Conservation (phyloP, 2,113 vertebrate species). For the Junco hyemalis region DNA sequence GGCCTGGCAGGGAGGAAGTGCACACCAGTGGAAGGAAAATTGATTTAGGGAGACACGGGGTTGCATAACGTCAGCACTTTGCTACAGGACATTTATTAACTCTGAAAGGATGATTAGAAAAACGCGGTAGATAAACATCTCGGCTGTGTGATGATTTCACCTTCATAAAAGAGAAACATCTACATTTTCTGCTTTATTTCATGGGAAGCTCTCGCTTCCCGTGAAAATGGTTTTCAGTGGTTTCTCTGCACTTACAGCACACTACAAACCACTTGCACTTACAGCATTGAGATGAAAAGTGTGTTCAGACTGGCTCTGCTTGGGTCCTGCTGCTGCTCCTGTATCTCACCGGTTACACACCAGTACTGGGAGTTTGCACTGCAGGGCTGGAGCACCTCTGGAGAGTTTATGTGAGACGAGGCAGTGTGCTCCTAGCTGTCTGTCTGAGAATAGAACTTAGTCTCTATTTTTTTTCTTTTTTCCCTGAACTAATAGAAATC, state of each 20-base stretch:
- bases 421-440: too few species aligned
- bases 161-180: background rate
- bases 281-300: background rate
- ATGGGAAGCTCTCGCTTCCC: background rate
- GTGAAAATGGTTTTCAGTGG: background rate
- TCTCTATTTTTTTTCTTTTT: background rate
- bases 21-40: background rate
- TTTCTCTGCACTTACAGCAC: background rate
- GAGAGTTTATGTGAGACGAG: background rate
- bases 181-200: background rate
- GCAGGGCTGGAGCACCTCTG: background rate
- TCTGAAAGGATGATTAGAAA: background rate
- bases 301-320: background rate
- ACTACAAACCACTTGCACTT: background rate
- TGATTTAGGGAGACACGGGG: background rate
- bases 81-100: background rate
- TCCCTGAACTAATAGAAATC: background rate
- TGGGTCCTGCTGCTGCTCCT: background rate
- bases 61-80: constrained; percentile 8
- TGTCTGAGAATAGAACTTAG: background rate
- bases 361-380: accelerated
- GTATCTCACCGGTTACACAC: background rate
- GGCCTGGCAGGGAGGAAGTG: background rate
- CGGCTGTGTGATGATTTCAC: background rate
- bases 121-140: background rate